phyloP scores from a whole-genome alignment of 2,113 vertebrate genomes.

The Burhinus oedicnemus region DNA sequence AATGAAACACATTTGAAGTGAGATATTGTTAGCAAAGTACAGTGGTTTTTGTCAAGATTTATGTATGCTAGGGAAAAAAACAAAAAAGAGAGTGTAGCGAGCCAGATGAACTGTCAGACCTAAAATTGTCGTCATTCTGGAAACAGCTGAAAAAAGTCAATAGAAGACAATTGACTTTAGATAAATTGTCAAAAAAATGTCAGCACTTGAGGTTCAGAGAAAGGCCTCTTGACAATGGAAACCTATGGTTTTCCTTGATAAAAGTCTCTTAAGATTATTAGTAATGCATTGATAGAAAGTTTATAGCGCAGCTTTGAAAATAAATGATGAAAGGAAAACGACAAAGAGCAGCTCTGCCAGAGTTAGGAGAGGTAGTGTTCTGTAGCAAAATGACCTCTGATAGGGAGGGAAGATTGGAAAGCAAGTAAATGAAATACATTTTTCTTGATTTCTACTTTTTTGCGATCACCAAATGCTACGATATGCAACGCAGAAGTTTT shows the following conservation, averaged over 20 bases:
- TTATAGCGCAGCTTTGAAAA: slow-evolving; percentile 57
- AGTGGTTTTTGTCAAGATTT: slow-evolving; percentile 19
- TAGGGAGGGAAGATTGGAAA: background rate
- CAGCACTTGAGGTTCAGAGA: slow-evolving; percentile 9
- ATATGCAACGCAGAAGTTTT: background rate
- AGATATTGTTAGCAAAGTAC: background rate
- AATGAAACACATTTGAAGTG: background rate
- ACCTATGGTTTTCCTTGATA: background rate
- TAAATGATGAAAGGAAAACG: slow-evolving; percentile 35
- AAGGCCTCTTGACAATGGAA: slow-evolving; percentile 3
- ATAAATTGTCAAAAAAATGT: slow-evolving; percentile 55
- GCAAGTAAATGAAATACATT: background rate
- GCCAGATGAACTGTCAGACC: slow-evolving; percentile 42
- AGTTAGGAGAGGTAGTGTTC: background rate
- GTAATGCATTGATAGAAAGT: slow-evolving; percentile 44
- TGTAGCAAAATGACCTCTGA: background rate
- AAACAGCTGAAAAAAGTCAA: slow-evolving; percentile 56
- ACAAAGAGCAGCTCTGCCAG: background rate
- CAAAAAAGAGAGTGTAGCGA: background rate
- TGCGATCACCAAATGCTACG: background rate
- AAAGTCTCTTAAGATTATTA: slow-evolving; percentile 50
- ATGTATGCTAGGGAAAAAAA: background rate
- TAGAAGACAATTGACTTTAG: slow-evolving; percentile 65
- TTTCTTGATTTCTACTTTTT: background rate
- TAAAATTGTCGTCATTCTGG: slow-evolving; percentile 44